Evolutionary conservation across 2,888 invertebrate species (phyloP).

Genomic region (Andrena minutula): DNA sequence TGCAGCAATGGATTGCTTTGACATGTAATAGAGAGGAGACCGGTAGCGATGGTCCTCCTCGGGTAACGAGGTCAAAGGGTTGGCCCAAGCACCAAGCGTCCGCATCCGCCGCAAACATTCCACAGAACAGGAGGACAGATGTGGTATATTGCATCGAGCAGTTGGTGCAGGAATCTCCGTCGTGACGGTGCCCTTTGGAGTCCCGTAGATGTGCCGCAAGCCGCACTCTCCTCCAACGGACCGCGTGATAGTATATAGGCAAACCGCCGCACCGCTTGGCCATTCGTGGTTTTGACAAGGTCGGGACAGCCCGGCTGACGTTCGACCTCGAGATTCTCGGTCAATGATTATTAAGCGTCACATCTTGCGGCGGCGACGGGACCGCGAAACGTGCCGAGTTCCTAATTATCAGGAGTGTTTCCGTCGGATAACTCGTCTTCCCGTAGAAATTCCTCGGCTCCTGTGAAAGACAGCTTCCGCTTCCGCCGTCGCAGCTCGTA

Average conservation of each 20-base stretch:
- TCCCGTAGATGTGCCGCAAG: constrained; percentile 74
- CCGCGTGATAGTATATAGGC: constrained; percentile 55
- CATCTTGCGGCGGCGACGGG: constrained; percentile 54
- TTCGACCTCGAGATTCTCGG: constrained; percentile 41
- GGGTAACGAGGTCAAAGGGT: constrained; percentile 57
- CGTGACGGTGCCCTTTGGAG: constrained; percentile 71
- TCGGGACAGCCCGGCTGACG: constrained; percentile 63
- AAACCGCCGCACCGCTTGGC: constrained; percentile 64
- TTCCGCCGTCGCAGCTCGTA: background rate
- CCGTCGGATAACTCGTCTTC: constrained; percentile 1
- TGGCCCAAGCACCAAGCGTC: constrained; percentile 48
- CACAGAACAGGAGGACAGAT: constrained; percentile 72
- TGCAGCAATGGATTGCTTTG: background rate
- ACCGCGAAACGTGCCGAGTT: constrained; percentile 48
- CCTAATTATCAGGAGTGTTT: constrained; percentile 37
- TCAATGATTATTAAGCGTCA: constrained; percentile 63
- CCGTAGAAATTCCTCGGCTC: constrained; percentile 18
- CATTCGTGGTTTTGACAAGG: constrained; percentile 79
- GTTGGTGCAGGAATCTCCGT: constrained; percentile 70
- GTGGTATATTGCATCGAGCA: constrained; percentile 71
- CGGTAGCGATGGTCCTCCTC: constrained; percentile 28
- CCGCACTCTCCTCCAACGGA: constrained; percentile 71
- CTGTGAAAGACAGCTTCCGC: background rate
- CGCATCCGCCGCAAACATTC: constrained; percentile 76
- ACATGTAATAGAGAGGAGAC: constrained; percentile 15